Conservation (phyloP, 2,797 vertebrate species). For the Coranthus polyacanthus region DNA sequence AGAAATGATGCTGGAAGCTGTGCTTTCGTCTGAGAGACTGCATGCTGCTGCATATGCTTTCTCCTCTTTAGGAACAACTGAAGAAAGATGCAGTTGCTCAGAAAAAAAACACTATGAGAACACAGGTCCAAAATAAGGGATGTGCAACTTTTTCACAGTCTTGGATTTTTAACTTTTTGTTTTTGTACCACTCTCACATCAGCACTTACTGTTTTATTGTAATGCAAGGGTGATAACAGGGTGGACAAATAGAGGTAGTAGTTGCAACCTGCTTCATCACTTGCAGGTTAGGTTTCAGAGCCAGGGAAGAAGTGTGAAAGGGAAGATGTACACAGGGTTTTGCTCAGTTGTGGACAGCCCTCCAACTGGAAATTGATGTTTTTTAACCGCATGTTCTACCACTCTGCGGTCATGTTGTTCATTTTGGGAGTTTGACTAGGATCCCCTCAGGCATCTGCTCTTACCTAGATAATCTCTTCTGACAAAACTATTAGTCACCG, state of each 20-base stretch:
- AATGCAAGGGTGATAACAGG: background rate
- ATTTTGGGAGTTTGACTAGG: conserved; percentile 12
- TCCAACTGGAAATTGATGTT: conserved; percentile 3
- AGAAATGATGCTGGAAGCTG: too few relatives aligned
- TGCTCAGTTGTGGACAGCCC: background rate
- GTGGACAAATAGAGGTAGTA: background rate
- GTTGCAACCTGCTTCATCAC: too few relatives aligned
- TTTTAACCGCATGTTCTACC: background rate
- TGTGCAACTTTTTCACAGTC: too few relatives aligned
- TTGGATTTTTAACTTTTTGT: background rate
- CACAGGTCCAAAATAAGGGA: too few relatives aligned
- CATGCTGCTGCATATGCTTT: too few relatives aligned
- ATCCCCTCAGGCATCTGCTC: conserved; percentile 18
- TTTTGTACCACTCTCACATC: background rate
- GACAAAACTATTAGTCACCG: conserved; percentile 29
- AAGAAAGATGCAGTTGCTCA: too few relatives aligned
- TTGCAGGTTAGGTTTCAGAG: too few relatives aligned
- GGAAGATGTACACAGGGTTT: background rate
- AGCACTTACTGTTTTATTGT: background rate
- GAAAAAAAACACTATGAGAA: too few relatives aligned
- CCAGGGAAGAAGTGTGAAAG: background rate
- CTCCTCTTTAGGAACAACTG: too few relatives aligned
- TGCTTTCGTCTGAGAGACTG: too few relatives aligned
- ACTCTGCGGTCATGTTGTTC: conserved; percentile 25
- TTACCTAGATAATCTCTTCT: conserved; percentile 9